A percentile compares a stretch with the other conserved stretches of the same genome.
These are phyloP conservation scores for Sylvietta virens DNA, from an alignment of 2,113 vertebrate genomes.

Conservation along the genomic window DNA sequence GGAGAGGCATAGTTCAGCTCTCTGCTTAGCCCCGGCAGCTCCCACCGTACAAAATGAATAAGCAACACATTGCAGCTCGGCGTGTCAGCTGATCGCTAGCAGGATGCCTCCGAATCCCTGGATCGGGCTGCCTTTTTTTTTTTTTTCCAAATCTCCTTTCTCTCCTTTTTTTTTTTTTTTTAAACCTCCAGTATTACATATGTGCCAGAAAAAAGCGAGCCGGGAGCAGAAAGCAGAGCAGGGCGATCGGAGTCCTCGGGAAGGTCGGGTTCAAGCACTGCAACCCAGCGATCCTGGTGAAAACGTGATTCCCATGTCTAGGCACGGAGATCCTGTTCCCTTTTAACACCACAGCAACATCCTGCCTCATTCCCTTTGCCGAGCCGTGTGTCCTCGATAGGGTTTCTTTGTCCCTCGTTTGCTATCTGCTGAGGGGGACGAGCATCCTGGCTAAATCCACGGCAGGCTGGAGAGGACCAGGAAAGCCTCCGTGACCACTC, in stretches of 20 bases:
- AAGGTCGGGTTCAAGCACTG: conserved; percentile 67
- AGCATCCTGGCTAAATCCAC: conserved; percentile 61
- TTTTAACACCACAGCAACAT: conserved; percentile 72
- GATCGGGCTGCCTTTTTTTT: conserved; percentile 11
- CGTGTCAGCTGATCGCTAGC: conserved; percentile 80
- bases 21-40: conserved; percentile 82
- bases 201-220: conserved; percentile 57
- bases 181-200: conserved; percentile 72
- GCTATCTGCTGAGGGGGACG: conserved; percentile 63
- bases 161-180: neutral
- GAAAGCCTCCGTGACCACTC: conserved; percentile 67
- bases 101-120: conserved; percentile 75
- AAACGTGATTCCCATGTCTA: conserved; percentile 75
- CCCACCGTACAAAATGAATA: conserved; percentile 79
- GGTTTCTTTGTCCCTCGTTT: conserved; percentile 42
- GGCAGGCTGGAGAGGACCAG: conserved; percentile 60
- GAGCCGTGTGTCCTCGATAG: conserved; percentile 14
- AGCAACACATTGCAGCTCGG: conserved; percentile 82
- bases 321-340: conserved; percentile 64
- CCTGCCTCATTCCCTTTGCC: conserved; percentile 75
- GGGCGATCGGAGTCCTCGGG: conserved; percentile 55
- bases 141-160: neutral
- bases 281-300: conserved; percentile 58
- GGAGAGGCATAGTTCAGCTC: conserved; percentile 86
- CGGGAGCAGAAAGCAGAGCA: conserved; percentile 55